Percentiles rank a stretch among this genome's conserved stretches.
phyloP scores from a whole-genome alignment of 64 coral and sea anemone genomes.

The Montipora efflorescens region DNA sequence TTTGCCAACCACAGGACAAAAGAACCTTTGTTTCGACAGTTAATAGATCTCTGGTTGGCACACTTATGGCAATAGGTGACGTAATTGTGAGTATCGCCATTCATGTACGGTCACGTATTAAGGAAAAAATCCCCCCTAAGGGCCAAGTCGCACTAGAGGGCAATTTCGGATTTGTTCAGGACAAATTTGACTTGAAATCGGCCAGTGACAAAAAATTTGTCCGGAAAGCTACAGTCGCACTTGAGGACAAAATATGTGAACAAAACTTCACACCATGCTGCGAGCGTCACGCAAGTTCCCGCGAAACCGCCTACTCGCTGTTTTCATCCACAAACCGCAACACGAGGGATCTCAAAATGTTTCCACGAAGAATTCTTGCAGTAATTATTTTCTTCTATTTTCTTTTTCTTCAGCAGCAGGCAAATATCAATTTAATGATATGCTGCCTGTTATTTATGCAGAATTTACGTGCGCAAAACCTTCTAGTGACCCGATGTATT shows the following conservation, averaged over 20 bases:
- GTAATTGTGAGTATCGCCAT: no score
- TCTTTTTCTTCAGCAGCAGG: slow-evolving; percentile 32
- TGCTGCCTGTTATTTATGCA: slow-evolving; percentile 38
- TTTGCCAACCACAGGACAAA: no score
- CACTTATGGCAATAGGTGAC: no score
- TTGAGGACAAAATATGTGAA: slow-evolving; percentile 7
- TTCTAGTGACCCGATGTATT: slow-evolving; percentile 31
- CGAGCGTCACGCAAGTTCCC: not conserved
- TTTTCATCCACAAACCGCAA: slow-evolving; percentile 3
- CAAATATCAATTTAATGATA: slow-evolving; percentile 45
- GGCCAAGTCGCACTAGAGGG: no score
- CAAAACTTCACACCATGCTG: slow-evolving; percentile 1
- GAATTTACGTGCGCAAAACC: slow-evolving; percentile 37
- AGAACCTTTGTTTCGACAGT: no score
- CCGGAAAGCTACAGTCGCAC: not conserved
- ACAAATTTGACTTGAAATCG: no score
- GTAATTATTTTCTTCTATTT: slow-evolving; percentile 14
- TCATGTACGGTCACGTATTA: no score
- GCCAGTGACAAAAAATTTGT: no score
- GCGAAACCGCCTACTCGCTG: not conserved
- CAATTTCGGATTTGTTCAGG: no score
- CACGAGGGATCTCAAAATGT: slow-evolving; percentile 28
- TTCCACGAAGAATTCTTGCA: slow-evolving; percentile 30
- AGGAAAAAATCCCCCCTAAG: not conserved
- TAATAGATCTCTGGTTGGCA: no score